Evolutionary conservation across 2,113 vertebrate species (phyloP).

Genomic region (Odontophorus gujanensis): DNA sequence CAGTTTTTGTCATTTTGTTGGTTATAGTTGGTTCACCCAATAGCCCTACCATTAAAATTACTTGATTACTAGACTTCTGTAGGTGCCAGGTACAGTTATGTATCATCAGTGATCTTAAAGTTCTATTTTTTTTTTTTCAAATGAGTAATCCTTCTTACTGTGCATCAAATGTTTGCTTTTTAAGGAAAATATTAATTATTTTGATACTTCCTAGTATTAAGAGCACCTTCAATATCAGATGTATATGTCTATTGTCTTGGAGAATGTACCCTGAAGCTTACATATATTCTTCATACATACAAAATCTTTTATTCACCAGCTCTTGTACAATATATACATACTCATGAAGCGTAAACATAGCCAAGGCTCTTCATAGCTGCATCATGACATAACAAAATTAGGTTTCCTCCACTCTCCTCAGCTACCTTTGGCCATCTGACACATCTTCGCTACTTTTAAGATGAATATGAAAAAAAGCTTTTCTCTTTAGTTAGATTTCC

Average conservation of each 20-base stretch:
- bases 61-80: accelerated
- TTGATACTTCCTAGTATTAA: not conserved
- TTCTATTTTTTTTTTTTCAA: not conserved
- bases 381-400: not conserved
- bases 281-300: accelerated
- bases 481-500: not conserved
- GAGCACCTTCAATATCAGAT: not conserved
- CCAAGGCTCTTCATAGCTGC: not conserved
- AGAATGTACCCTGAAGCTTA: not conserved
- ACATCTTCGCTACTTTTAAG: not conserved
- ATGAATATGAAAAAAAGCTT: not conserved
- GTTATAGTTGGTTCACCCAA: not conserved
- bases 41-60: not conserved
- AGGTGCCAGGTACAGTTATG: not conserved
- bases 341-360: accelerated
- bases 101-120: not conserved
- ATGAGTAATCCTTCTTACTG: accelerated
- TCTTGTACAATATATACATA: accelerated
- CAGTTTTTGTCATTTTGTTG: not conserved
- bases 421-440: accelerated
- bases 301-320: accelerated
- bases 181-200: not conserved
- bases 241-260: accelerated
- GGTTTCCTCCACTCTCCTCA: not conserved
- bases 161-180: not conserved